Evolutionary conservation across 1,140 invertebrate genomes (phyloP), one percentile per base, ranked within the genome.

Genomic region (Ericerus pela): DNA sequence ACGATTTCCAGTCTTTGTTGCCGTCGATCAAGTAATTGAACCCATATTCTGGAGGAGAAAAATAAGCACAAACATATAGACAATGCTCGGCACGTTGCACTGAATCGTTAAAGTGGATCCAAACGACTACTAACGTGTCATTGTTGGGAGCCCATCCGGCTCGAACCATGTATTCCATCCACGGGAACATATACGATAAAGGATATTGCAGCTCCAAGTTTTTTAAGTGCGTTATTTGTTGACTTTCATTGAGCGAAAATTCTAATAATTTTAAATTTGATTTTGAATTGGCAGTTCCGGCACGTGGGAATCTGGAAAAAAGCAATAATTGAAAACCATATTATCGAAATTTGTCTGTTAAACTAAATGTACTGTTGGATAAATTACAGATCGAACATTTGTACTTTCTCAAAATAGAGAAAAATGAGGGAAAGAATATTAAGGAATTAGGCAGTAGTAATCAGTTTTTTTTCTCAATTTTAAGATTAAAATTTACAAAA

Each of bases 141-240:
- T 84, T 83, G 69, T 90, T 82, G 1, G 88, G 84, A 0, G 85
- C 89, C 93, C 93, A 98, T 0, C 92, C 93, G 29, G 85, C 85
- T 62, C 93, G 75, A 1, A 94, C 85, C 59, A 97, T 75, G 69
- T 97, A 97, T 65, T 98, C 94, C 71, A 85, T 81, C 84, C 87
- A 91, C 0, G 88, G 84, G 67, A 93, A 95, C 54, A 88, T 75
- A 18, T 79, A 77, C 18, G 78, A 75, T 10, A 94, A 68, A 2
- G 82, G 78, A 63, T 82, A 80, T 26, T 79, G 75, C 52, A 93
- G 66, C 60, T 88, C 84, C 60, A 82, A 71, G 59, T 76, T 77
- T 59, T 76, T 76, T 47, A 83, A 70, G 62, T 84, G 76, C 18
- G 73, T 70, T 24, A 84, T 80, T 68, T 82, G 76, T 51, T 78